These are phyloP conservation scores for Digitonthophagus gazella DNA, from an alignment of 2,888 invertebrate genomes.

Conservation along the genomic window DNA sequence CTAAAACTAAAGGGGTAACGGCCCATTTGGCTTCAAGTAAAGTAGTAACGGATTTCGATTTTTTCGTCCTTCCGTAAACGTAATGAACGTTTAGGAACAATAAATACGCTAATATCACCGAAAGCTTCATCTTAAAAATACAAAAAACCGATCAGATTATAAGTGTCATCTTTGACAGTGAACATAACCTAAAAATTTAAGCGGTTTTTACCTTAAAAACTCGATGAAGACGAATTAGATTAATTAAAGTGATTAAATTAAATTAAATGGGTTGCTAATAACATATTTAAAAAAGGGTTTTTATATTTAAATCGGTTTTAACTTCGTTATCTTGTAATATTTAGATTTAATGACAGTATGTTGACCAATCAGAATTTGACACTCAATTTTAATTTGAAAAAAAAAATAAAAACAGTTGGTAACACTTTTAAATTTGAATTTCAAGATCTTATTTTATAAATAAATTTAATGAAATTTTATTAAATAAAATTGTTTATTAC, in stretches of 20 bases:
- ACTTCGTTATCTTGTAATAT: conserved; percentile 1
- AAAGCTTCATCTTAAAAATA: conserved; percentile 23
- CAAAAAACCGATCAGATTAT: background rate
- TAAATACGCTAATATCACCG: conserved; percentile 21
- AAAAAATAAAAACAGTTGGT: conserved; percentile 25
- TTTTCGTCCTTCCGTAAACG: conserved; percentile 47
- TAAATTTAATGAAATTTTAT: too few species aligned
- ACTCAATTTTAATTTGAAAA: background rate
- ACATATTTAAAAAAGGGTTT: background rate
- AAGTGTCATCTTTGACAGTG: background rate
- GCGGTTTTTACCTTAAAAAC: background rate
- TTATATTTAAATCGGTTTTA: background rate
- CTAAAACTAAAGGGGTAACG: conserved; percentile 85
- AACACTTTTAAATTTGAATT: conserved; percentile 14
- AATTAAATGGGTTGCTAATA: background rate
- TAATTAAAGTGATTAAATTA: background rate
- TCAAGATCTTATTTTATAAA: too few species aligned
- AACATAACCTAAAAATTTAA: conserved; percentile 22
- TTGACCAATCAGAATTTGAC: conserved; percentile 22
- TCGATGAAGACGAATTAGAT: conserved; percentile 15
- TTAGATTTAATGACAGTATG: conserved; percentile 19
- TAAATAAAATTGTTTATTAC: too few species aligned
- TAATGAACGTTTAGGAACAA: conserved; percentile 28
- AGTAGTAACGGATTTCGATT: conserved; percentile 80
- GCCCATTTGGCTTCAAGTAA: conserved; percentile 94